Conservation (phyloP, 2,888 invertebrate genomes). For the Adelphocoris suturalis region DNA sequence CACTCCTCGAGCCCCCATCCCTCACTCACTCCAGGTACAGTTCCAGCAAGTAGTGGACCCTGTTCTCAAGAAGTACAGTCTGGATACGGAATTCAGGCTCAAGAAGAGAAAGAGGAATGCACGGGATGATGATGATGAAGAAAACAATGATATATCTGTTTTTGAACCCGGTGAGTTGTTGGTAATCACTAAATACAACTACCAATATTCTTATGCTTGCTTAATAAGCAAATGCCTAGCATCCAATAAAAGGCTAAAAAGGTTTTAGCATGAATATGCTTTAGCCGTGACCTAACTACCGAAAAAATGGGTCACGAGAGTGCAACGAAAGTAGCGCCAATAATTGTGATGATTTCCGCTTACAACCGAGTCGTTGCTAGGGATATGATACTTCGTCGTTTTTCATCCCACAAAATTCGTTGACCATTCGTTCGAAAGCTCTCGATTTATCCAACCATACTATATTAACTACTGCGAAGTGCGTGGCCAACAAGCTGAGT, state of each 20-base stretch:
- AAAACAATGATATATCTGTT: constrained; percentile 63
- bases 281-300: no score
- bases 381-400: no score
- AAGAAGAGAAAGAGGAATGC: constrained; percentile 68
- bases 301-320: no score
- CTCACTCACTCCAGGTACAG: constrained; percentile 65
- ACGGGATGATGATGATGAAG: constrained; percentile 48
- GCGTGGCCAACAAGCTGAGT: no score
- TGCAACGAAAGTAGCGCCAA: no score
- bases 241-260: not conserved
- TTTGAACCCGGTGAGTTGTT: constrained; percentile 69
- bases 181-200: not conserved
- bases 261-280: no score
- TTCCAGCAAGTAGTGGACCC: constrained; percentile 72
- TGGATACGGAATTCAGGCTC: constrained; percentile 70
- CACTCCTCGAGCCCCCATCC: constrained; percentile 43
- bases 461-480: no score
- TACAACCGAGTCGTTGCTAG: no score
- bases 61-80: constrained; percentile 65
- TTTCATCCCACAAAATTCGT: no score
- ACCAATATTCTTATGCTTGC: not conserved
- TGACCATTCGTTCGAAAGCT: no score
- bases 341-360: no score
- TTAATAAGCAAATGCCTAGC: not conserved
- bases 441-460: no score